A percentile compares a stretch with the other conserved stretches of the same genome.
These are phyloP conservation scores for Sterna hirundo DNA, from an alignment of 2,113 vertebrate genomes.

Conservation along the genomic window DNA sequence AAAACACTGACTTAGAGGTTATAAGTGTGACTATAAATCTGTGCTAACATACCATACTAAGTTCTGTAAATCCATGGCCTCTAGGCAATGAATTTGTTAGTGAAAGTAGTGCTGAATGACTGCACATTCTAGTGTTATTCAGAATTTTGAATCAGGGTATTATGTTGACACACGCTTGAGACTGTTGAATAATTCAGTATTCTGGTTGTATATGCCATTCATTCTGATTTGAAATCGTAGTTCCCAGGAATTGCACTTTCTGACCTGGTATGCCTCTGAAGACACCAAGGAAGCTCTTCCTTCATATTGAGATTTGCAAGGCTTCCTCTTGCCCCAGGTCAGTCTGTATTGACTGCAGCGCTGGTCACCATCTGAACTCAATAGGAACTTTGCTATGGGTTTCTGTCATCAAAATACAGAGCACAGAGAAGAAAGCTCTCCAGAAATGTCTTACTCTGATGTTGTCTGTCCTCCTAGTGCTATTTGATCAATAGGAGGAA, in stretches of 20 bases:
- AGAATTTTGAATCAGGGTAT: not conserved
- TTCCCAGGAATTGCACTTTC: not conserved
- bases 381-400: not conserved
- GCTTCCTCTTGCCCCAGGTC: not conserved
- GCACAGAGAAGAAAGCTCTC: not conserved
- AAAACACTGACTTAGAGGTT: conserved; percentile 47
- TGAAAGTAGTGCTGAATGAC: not conserved
- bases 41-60: not conserved
- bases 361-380: not conserved
- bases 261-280: not conserved
- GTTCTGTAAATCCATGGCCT: not conserved
- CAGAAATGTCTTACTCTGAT: not conserved
- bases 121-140: not conserved
- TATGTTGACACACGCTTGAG: not conserved
- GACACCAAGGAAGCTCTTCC: not conserved
- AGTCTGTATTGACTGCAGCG: not conserved
- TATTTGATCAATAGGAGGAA: not conserved
- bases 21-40: conserved; percentile 39
- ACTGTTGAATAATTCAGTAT: conserved; percentile 16
- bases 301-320: not conserved
- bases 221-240: not conserved
- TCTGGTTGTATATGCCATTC: not conserved
- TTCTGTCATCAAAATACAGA: not conserved
- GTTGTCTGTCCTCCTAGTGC: not conserved
- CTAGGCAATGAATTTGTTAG: conserved; percentile 15